phyloP scores from a whole-genome alignment of 2,797 vertebrate species.

The Helostoma temminkii region DNA sequence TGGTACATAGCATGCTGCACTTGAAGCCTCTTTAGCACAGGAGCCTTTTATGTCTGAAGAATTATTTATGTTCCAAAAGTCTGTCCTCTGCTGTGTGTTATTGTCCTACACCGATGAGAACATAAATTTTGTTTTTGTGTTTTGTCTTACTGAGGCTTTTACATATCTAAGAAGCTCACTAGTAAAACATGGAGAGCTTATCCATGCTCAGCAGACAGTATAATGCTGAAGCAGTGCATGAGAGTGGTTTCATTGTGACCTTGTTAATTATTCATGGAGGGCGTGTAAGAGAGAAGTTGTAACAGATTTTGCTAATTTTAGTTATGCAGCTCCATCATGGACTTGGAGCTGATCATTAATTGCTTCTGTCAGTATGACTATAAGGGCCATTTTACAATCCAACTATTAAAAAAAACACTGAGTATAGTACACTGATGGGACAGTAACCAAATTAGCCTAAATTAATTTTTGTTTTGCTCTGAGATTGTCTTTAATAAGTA shows the following conservation, averaged over 20 bases:
- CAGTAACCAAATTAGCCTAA: neutral
- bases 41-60: conserved; percentile 24
- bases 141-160: conserved; percentile 32
- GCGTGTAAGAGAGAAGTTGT: conserved; percentile 59
- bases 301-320: conserved; percentile 70
- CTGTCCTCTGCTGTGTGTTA: neutral
- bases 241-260: conserved; percentile 58
- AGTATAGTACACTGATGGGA: neutral
- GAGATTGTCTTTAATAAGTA: neutral
- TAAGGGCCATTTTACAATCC: neutral
- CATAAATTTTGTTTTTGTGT: conserved; percentile 22
- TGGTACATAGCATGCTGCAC: conserved; percentile 23
- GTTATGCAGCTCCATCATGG: conserved; percentile 24
- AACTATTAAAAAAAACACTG: conserved; percentile 3
- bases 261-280: conserved; percentile 81
- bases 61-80: conserved; percentile 28
- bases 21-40: conserved; percentile 32
- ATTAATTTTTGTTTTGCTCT: neutral
- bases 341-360: conserved; percentile 21
- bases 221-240: conserved; percentile 53
- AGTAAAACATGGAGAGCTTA: conserved; percentile 28
- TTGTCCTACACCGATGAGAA: conserved; percentile 18
- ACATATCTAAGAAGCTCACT: conserved; percentile 10
- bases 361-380: conserved; percentile 4
- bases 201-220: conserved; percentile 33